Conservation (phyloP, 2,888 invertebrate genomes). For the Acronicta psi region DNA sequence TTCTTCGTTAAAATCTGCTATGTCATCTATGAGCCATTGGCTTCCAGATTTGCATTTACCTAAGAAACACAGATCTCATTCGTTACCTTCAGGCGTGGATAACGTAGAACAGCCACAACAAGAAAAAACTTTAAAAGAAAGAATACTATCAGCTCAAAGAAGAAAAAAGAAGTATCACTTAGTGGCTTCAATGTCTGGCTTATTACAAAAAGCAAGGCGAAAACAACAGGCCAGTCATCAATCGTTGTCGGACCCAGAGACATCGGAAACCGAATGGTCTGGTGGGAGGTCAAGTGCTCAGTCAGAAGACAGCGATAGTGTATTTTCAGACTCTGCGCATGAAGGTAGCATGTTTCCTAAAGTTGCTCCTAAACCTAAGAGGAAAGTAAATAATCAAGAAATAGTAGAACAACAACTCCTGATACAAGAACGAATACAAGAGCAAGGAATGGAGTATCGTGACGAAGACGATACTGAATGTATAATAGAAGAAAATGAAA, state of each 20-base stretch:
- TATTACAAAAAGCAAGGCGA: slow-evolving; percentile 95
- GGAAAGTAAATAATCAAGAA: slow-evolving; percentile 85
- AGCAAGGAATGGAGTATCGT: slow-evolving; percentile 78
- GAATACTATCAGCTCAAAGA: slow-evolving; percentile 83
- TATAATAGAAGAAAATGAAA: slow-evolving; percentile 79
- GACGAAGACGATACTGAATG: slow-evolving; percentile 75
- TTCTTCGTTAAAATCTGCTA: slow-evolving; percentile 93
- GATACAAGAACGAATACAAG: slow-evolving; percentile 82
- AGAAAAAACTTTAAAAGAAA: slow-evolving; percentile 84
- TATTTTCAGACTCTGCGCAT: slow-evolving; percentile 91
- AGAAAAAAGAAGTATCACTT: slow-evolving; percentile 94
- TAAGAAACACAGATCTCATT: slow-evolving; percentile 94
- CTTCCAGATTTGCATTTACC: slow-evolving; percentile 94
- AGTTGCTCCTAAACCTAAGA: slow-evolving; percentile 84
- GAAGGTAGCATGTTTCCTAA: slow-evolving; percentile 91
- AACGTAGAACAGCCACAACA: slow-evolving; percentile 85
- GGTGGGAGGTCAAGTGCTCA: slow-evolving; percentile 91
- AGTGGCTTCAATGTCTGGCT: slow-evolving; percentile 95
- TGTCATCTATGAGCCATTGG: slow-evolving; percentile 94
- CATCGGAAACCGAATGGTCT: slow-evolving; percentile 92
- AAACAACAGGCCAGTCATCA: slow-evolving; percentile 90
- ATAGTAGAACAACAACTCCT: slow-evolving; percentile 85
- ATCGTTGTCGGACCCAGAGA: slow-evolving; percentile 93
- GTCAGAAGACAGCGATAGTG: slow-evolving; percentile 93
- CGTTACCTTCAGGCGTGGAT: slow-evolving; percentile 92